phyloP scores from a whole-genome alignment of 2,113 vertebrate genomes.

The Coracopsis vasa region DNA sequence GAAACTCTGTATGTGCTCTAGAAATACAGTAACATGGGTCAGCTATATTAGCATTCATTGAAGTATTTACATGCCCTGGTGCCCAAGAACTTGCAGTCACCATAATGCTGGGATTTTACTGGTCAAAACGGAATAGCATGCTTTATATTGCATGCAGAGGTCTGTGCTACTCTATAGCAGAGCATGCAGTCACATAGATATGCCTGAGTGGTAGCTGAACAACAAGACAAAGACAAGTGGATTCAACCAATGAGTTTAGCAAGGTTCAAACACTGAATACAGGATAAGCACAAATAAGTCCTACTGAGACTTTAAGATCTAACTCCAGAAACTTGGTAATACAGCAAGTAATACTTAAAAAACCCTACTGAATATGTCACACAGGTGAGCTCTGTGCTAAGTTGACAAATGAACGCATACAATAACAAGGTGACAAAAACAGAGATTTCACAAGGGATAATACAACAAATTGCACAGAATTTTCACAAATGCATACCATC shows the following conservation, averaged over 20 bases:
- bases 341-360: neutral
- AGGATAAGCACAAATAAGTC: neutral
- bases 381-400: neutral
- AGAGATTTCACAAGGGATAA: neutral
- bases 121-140: neutral
- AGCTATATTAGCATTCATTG: neutral
- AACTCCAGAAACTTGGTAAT: neutral
- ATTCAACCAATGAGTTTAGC: neutral
- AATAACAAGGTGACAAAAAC: neutral
- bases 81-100: neutral
- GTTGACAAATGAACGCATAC: fast-evolving
- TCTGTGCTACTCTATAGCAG: neutral
- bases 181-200: fast-evolving
- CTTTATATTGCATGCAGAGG: neutral
- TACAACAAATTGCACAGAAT: neutral
- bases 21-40: neutral
- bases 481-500: neutral
- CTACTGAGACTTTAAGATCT: neutral
- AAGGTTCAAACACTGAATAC: neutral
- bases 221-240: neutral
- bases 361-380: neutral
- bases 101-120: neutral
- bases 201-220: neutral
- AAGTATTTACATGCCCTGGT: neutral
- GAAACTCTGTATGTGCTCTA: neutral